Conservation (phyloP, 2,113 vertebrate species). For the Agelaius phoeniceus region DNA sequence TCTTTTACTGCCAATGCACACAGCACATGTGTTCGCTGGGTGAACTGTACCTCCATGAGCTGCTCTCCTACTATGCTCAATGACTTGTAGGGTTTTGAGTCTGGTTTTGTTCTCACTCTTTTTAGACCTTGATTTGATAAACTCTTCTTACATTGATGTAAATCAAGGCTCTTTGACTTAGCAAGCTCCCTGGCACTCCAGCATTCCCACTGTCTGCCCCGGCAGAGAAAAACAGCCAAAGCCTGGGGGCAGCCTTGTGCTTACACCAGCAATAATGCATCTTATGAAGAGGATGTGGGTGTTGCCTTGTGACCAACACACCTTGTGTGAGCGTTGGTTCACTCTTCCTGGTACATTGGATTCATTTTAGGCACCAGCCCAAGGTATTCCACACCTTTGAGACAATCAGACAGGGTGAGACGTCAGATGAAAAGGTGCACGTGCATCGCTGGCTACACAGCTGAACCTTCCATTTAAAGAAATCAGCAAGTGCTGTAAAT, state of each 20-base stretch:
- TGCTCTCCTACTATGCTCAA: background rate
- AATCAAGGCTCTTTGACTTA: background rate
- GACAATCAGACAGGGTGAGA: background rate
- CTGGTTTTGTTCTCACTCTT: background rate
- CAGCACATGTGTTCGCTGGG: background rate
- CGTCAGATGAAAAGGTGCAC: background rate
- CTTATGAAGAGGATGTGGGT: rapidly evolving
- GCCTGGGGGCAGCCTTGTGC: background rate
- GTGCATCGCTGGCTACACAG: background rate
- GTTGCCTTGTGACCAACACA: background rate
- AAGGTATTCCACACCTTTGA: background rate
- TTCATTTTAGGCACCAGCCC: background rate
- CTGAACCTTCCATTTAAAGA: background rate
- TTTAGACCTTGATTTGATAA: background rate
- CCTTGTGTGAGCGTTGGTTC: background rate
- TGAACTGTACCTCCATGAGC: background rate
- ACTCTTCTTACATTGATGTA: background rate
- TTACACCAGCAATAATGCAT: background rate
- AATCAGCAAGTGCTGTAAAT: background rate
- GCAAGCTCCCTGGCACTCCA: background rate
- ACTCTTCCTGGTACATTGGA: background rate
- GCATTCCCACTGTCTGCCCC: background rate
- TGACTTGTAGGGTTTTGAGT: background rate
- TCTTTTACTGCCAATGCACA: background rate
- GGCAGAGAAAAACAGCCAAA: background rate